A percentile compares a stretch with the other conserved stretches of the same genome.
phyloP scores from a whole-genome alignment of 1,140 invertebrate genomes.

The Brachionus rubens region DNA sequence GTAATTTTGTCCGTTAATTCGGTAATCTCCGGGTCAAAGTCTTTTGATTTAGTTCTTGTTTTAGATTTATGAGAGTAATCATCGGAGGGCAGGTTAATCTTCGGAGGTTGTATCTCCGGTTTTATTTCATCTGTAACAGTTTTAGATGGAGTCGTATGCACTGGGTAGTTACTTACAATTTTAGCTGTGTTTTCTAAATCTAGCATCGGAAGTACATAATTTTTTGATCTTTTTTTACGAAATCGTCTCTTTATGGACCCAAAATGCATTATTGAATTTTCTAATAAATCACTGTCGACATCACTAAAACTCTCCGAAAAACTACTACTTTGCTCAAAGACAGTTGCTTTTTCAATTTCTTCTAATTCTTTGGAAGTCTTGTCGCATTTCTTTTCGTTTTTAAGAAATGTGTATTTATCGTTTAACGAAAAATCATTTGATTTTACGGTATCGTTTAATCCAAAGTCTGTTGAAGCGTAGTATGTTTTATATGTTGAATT shows the following conservation, averaged over 20 bases:
- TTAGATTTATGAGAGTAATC: background rate
- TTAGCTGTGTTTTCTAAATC: background rate
- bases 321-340: conserved; percentile 24
- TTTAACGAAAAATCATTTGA: too few relatives aligned
- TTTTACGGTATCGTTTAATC: background rate
- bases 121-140: background rate
- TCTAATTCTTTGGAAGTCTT: background rate
- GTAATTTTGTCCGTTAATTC: conserved; percentile 4
- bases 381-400: too few relatives aligned
- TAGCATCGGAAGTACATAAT: background rate
- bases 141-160: background rate
- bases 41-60: background rate
- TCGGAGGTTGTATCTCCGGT: background rate
- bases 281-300: background rate
- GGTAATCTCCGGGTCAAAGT: background rate
- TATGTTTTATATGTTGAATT: too few relatives aligned
- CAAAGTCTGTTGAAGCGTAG: background rate
- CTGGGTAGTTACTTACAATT: conserved; percentile 8
- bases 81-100: too few relatives aligned
- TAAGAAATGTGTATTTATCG: background rate
- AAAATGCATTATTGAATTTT: background rate
- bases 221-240: background rate
- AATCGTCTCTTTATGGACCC: background rate
- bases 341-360: conserved; percentile 27
- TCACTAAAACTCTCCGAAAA: conserved; percentile 12